Percentiles rank a stretch among this genome's conserved stretches.
Evolutionary conservation across 53 echinoderm and acorn worm genomes (phyloP).

Genomic region (Luidia sarsii): DNA sequence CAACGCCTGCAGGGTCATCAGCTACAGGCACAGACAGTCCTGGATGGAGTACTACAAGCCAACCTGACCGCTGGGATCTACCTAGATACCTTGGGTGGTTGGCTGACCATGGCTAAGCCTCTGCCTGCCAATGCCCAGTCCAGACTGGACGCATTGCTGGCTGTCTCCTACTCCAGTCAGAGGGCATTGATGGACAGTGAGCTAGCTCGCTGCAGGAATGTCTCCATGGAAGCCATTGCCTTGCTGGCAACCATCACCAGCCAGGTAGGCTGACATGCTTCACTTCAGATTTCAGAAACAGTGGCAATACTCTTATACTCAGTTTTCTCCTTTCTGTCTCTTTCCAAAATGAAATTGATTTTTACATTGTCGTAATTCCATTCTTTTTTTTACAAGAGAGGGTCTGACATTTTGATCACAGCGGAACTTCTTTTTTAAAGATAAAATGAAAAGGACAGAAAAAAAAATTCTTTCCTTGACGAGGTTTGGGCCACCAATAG

Average conservation of each 20-base stretch:
- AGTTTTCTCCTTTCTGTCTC: background rate
- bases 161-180: slow-evolving; percentile 33
- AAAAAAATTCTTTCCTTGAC: no score
- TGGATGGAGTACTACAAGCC: slow-evolving; percentile 32
- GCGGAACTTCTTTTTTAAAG: no score
- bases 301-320: background rate
- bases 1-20: slow-evolving; percentile 47
- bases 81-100: slow-evolving; percentile 5
- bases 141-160: slow-evolving; percentile 5
- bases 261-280: slow-evolving; percentile 63
- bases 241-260: slow-evolving; percentile 35
- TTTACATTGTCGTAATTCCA: no score
- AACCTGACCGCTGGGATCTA: slow-evolving; percentile 46
- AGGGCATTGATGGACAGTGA: slow-evolving; percentile 51
- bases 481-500: no score
- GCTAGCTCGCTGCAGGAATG: slow-evolving; percentile 58
- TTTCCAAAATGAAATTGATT: no score
- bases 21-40: slow-evolving; percentile 42
- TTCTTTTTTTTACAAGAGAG: no score
- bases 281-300: no score
- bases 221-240: slow-evolving; percentile 59
- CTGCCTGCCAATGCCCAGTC: slow-evolving; percentile 38
- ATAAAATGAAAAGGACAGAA: no score
- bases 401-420: no score
- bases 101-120: slow-evolving; percentile 30